A percentile compares a stretch with the other conserved stretches of the same genome.
These are phyloP conservation scores for Aethes cnicana DNA, from an alignment of 2,888 invertebrate species.

Conservation along the genomic window DNA sequence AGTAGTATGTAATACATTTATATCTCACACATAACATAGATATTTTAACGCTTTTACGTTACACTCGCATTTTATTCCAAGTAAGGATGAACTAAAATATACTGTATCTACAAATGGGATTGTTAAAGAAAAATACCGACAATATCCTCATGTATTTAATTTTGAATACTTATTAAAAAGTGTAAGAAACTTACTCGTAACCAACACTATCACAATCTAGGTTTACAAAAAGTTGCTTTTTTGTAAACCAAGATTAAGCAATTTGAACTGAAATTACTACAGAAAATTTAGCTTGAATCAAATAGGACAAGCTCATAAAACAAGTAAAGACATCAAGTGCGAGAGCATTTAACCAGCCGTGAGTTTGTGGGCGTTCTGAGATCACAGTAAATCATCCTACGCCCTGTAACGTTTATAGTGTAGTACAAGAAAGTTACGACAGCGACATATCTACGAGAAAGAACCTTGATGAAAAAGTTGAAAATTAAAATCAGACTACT, in stretches of 20 bases:
- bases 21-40: conserved; percentile 6
- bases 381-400: conserved; percentile 68
- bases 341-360: conserved; percentile 52
- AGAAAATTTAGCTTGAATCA: conserved; percentile 6
- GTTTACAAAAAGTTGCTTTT: no score
- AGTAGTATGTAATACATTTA: conserved; percentile 14
- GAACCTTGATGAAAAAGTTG: no score
- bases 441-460: not conserved
- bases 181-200: no score
- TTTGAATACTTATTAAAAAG: no score
- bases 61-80: conserved; percentile 1
- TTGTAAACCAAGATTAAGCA: no score
- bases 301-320: conserved; percentile 18
- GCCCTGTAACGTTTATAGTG: conserved; percentile 47
- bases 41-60: not conserved
- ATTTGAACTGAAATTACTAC: no score
- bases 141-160: no score
- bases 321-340: conserved; percentile 24
- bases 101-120: no score
- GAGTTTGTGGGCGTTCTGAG: conserved; percentile 50
- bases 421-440: conserved; percentile 39
- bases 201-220: no score
- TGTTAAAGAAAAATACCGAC: no score
- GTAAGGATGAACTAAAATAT: no score
- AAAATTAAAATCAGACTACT: no score